phyloP scores from a whole-genome alignment of 1,140 invertebrate species.

The Apocrypta bakeri region DNA sequence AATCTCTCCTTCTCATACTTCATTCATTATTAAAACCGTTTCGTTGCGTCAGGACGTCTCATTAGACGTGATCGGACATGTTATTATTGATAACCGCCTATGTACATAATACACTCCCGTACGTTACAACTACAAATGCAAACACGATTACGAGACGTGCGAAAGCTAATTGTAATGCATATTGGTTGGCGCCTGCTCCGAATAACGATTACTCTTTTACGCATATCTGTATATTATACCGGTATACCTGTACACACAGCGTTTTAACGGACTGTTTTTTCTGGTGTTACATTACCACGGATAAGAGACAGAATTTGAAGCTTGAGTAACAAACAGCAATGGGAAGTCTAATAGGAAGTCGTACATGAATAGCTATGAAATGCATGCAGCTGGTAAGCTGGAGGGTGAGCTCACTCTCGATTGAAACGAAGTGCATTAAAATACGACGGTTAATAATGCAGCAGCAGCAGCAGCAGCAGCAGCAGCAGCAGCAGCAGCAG shows the following conservation, averaged over 20 bases:
- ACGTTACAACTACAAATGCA: neutral
- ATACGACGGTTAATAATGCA: neutral
- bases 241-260: no score
- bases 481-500: neutral
- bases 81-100: neutral
- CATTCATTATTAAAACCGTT: neutral
- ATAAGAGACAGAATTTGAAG: neutral
- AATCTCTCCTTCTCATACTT: neutral
- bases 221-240: no score
- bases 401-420: constrained; percentile 27
- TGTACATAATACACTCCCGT: neutral
- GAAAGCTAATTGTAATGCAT: neutral
- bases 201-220: no score
- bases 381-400: neutral
- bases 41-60: neutral
- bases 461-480: neutral
- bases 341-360: constrained; percentile 4
- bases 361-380: neutral
- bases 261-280: no score
- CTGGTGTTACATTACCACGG: no score
- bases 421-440: constrained; percentile 6
- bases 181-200: no score
- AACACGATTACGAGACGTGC: neutral
- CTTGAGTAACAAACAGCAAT: neutral
- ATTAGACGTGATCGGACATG: neutral